Evolutionary conservation across 2,113 vertebrate species (phyloP).

Genomic region (Chlorodrepanis virens): DNA sequence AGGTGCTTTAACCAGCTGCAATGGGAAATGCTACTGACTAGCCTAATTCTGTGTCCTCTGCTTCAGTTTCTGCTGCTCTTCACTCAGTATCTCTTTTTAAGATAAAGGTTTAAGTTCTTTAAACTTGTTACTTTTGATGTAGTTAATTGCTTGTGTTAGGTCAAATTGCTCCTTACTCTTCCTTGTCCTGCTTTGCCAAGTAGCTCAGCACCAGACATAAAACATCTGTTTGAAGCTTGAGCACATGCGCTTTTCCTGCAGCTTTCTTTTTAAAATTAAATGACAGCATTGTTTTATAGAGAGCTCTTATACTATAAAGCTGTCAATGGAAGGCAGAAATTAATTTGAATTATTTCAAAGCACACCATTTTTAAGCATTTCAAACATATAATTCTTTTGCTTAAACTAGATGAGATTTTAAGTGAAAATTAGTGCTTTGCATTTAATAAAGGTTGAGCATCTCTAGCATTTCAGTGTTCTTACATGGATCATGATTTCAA

Average conservation of each 20-base stretch:
- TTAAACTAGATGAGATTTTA: not conserved
- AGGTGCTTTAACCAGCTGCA: constrained; percentile 72
- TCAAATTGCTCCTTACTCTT: constrained; percentile 13
- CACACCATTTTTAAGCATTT: not conserved
- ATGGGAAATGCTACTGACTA: constrained; percentile 29
- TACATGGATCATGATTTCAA: not conserved
- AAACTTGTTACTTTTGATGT: constrained; percentile 39
- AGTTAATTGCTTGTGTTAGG: constrained; percentile 28
- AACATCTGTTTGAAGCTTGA: not conserved
- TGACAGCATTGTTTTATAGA: not conserved
- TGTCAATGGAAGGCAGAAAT: not conserved
- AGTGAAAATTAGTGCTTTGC: not conserved
- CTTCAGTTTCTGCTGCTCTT: constrained; percentile 47
- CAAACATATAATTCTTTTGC: not conserved
- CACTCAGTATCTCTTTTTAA: not conserved
- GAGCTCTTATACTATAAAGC: not conserved
- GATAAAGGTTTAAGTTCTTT: constrained; percentile 31
- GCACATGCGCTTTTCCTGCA: not conserved
- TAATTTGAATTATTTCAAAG: not conserved
- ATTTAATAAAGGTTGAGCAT: not conserved
- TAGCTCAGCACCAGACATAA: not conserved
- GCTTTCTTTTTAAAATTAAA: not conserved
- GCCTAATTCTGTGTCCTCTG: constrained; percentile 32
- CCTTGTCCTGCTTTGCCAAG: not conserved
- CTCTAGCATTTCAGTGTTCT: not conserved